phyloP scores from a whole-genome alignment of 2,113 vertebrate genomes.

The Carassius auratus region DNA sequence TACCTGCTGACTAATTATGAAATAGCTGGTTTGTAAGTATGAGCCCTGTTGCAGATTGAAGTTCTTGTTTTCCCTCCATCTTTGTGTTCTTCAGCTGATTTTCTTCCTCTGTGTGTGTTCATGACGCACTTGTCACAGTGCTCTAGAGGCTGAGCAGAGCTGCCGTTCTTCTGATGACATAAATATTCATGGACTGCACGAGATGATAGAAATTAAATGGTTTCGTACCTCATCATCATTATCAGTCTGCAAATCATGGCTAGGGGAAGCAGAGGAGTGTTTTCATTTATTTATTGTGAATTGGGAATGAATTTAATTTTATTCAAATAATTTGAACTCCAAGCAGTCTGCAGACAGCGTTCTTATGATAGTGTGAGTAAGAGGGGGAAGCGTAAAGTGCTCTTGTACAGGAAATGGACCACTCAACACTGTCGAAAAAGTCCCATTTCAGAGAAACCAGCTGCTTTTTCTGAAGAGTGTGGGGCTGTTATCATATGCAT shows the following conservation, averaged over 20 bases:
- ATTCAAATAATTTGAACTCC: background rate
- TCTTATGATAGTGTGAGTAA: background rate
- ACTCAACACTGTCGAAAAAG: background rate
- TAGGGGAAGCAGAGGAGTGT: constrained; percentile 48
- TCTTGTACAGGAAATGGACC: background rate
- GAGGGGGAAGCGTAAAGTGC: background rate
- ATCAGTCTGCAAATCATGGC: constrained; percentile 39
- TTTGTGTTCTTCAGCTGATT: background rate
- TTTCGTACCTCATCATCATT: constrained; percentile 57
- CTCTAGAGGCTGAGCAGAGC: constrained; percentile 5
- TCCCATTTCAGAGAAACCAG: background rate
- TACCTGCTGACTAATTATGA: background rate
- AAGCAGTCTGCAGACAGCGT: background rate
- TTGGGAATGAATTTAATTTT: background rate
- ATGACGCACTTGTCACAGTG: background rate
- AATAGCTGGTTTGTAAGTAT: background rate
- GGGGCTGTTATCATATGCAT: no score
- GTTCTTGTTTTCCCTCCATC: background rate
- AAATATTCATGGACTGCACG: constrained; percentile 58
- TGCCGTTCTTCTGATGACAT: constrained; percentile 46
- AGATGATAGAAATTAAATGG: constrained; percentile 59
- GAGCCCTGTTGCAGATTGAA: background rate
- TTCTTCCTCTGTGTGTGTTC: background rate
- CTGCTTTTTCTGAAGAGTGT: background rate
- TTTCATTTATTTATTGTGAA: constrained; percentile 8